phyloP scores from a whole-genome alignment of 2,888 invertebrate genomes.

The Lasioglossum morio region DNA sequence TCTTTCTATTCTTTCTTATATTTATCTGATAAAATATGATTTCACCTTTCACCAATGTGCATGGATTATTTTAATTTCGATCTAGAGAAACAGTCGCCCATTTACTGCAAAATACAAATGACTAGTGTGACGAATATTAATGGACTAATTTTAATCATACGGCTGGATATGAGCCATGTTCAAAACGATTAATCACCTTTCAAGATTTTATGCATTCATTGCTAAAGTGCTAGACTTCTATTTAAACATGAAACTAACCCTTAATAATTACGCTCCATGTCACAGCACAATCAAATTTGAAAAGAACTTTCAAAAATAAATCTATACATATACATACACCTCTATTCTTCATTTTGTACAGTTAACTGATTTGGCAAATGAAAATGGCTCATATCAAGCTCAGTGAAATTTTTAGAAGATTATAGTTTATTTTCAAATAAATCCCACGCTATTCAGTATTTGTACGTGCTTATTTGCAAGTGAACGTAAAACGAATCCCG shows the following conservation, averaged over 20 bases:
- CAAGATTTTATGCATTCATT: neutral
- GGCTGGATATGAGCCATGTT: too few species aligned
- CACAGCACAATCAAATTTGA: too few species aligned
- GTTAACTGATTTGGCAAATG: neutral
- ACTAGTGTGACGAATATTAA: too few species aligned
- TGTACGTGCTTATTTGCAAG: neutral
- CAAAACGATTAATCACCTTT: neutral
- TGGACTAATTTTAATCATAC: neutral
- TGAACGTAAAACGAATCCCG: conserved; percentile 8
- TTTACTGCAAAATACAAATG: neutral
- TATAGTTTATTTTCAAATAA: neutral
- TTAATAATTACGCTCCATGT: too few species aligned
- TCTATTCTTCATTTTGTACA: neutral
- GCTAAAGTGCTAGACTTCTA: neutral
- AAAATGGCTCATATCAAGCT: neutral
- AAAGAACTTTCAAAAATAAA: too few species aligned
- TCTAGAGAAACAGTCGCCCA: neutral
- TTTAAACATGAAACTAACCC: neutral
- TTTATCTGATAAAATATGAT: neutral
- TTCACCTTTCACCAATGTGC: neutral
- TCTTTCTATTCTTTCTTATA: neutral
- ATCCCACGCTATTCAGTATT: neutral
- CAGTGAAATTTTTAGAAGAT: neutral
- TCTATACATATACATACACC: too few species aligned
- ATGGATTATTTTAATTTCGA: neutral